Base-by-base conservation (phyloP, 23 tunicate genomes). In the Trididemnum nubilum region DNA sequence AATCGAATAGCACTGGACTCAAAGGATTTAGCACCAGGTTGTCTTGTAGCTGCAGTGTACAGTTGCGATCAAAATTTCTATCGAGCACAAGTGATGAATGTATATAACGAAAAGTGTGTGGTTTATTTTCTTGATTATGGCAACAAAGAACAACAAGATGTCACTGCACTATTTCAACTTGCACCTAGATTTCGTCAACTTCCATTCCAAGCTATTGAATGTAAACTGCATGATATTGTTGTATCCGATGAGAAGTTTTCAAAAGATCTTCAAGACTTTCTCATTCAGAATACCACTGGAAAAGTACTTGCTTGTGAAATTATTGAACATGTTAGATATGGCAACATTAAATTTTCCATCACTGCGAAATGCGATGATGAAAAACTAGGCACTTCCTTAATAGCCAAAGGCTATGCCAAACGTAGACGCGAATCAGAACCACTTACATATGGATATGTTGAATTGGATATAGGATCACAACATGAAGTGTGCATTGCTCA, bases 121-220 rank as follows among this genome's bases (percentile, higher is more conserved):
- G 76, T 81, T 2, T 36, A 30, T 19, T 73, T 59, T 34, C 72
- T 87, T 0, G 91, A 87, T 72, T 87, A 87, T 74, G 91, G 91
- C 0, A 77, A 80, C 40, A 34, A n/a, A 33, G 91, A 87, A 66
- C 75, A 74, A 64, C 83, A 87, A 64, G 81, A 58, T 26, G 29
- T 72, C 3, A 35, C 40, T 4, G 34, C 77, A 22, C 33, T 87
- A 35, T 81, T 60, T 74, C 31, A 35, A 23, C 81, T 87, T 35
- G 76, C 81, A 33, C 60, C 81, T 19, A 33, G 74, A 31, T 80
- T 87, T 36, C 64, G 85, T 30, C 35, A 37, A 23, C 51, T 87
- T 0, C 72, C 72, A 5, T 87, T 65, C 57, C 91, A 87, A 49
- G 91, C 91, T 21, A 37, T 87, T 9, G 36, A 61, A 19, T 87